phyloP scores from a whole-genome alignment of 2,888 invertebrate genomes.

The Tachina grossa region DNA sequence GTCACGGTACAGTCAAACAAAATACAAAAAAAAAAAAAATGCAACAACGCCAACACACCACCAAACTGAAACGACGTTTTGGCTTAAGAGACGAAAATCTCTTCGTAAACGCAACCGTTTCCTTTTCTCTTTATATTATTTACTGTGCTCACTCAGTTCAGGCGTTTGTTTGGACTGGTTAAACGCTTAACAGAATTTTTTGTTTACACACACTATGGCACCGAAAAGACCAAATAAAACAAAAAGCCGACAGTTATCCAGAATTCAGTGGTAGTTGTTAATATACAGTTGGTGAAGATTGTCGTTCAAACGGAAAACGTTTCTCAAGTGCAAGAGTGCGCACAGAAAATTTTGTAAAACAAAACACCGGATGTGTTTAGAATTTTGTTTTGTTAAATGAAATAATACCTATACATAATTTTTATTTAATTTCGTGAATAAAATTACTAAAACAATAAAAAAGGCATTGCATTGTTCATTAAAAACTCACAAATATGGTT shows the following conservation, averaged over 20 bases:
- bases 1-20: constrained; percentile 61
- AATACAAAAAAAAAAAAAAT: constrained; percentile 1
- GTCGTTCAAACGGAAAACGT: constrained; percentile 52
- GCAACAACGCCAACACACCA: background rate
- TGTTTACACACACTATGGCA: constrained; percentile 17
- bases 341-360: background rate
- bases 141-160: constrained; percentile 9
- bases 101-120: background rate
- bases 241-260: constrained; percentile 66
- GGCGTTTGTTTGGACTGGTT: background rate
- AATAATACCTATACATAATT: constrained; percentile 13
- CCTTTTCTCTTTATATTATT: background rate
- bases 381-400: constrained; percentile 2
- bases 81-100: background rate
- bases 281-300: constrained; percentile 54
- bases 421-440: constrained; percentile 27
- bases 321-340: background rate
- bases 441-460: constrained; percentile 34
- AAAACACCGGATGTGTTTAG: constrained; percentile 17
- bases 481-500: constrained; percentile 75
- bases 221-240: constrained; percentile 37
- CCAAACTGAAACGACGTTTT: background rate
- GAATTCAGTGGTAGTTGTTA: constrained; percentile 68
- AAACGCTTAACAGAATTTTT: constrained; percentile 7
- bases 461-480: background rate